These are phyloP conservation scores for Florisuga fusca DNA, from an alignment of 2,797 vertebrate genomes.

Conservation along the genomic window DNA sequence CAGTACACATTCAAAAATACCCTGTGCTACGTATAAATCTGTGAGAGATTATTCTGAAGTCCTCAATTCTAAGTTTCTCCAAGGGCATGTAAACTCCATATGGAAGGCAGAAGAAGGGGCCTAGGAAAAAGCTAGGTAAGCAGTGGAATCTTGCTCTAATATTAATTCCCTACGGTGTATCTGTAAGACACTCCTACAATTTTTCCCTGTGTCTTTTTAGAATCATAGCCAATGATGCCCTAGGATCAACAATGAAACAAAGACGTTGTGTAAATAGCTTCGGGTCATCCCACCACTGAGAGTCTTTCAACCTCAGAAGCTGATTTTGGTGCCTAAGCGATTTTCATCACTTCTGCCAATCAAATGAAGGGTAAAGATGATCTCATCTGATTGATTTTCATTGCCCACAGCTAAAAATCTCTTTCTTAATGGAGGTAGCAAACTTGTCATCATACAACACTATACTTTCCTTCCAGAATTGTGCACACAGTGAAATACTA, in stretches of 20 bases:
- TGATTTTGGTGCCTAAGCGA: constrained; percentile 27
- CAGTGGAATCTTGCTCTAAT: not conserved
- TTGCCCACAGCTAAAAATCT: constrained; percentile 62
- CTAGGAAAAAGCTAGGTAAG: not conserved
- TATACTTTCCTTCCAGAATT: constrained; percentile 33
- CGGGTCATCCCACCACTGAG: not conserved
- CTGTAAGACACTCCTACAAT: not conserved
- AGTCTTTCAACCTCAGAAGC: constrained; percentile 20
- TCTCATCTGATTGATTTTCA: constrained; percentile 69
- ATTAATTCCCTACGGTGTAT: not conserved
- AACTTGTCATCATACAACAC: constrained; percentile 32
- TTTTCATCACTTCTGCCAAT: constrained; percentile 48
- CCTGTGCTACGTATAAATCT: not conserved
- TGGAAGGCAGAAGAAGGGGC: not conserved
- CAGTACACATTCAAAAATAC: not conserved
- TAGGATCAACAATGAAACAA: constrained; percentile 39
- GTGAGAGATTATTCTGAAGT: not conserved
- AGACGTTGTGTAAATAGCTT: constrained; percentile 24
- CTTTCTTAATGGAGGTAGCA: constrained; percentile 20
- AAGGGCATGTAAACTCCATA: not conserved
- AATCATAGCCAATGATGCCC: not conserved
- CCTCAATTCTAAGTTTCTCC: not conserved
- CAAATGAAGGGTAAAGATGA: constrained; percentile 40
- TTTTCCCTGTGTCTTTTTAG: not conserved
- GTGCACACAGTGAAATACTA: not conserved